Conservation (phyloP, 1,140 invertebrate genomes). For the Drosophila ironensis region DNA sequence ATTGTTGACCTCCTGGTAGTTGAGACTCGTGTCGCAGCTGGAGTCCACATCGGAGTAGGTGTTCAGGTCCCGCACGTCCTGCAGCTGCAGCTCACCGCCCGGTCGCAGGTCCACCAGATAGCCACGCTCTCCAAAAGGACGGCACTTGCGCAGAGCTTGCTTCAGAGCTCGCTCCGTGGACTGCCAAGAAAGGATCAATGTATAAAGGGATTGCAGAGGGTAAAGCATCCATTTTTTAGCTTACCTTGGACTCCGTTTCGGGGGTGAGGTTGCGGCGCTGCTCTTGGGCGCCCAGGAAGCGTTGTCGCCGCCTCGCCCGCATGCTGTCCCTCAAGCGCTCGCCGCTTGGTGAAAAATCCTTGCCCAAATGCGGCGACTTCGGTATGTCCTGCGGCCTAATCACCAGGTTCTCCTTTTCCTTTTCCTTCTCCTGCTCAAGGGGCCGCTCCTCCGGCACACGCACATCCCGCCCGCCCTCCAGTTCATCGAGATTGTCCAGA, state of each 20-base stretch:
- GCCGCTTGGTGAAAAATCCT: conserved; percentile 80
- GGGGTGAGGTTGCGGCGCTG: conserved; percentile 45
- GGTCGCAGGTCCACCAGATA: conserved; percentile 73
- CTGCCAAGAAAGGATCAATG: neutral
- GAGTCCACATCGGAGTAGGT: conserved; percentile 81
- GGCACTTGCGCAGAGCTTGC: conserved; percentile 62
- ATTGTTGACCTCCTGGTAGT: conserved; percentile 72
- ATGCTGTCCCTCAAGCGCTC: conserved; percentile 77
- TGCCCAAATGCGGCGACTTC: conserved; percentile 79
- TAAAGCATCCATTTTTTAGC: too few species aligned
- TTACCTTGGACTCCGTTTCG: conserved; percentile 59
- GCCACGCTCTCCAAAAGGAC: conserved; percentile 75
- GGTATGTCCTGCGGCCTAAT: conserved; percentile 70
- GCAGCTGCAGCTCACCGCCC: conserved; percentile 63
- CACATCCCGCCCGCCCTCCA: neutral
- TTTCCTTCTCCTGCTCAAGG: conserved; percentile 30
- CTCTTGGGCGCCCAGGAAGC: conserved; percentile 65
- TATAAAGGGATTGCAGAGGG: too few species aligned
- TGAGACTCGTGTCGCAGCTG: conserved; percentile 79
- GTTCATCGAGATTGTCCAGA: conserved; percentile 58
- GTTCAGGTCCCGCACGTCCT: conserved; percentile 77
- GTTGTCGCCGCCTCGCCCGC: conserved; percentile 69
- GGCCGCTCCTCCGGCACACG: too few species aligned
- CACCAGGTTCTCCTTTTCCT: conserved; percentile 49
- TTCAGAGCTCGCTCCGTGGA: conserved; percentile 72